A percentile compares a stretch with the other conserved stretches of the same genome.
Conservation (phyloP, 2,113 vertebrate genomes). For the Vanacampus margaritifer region DNA sequence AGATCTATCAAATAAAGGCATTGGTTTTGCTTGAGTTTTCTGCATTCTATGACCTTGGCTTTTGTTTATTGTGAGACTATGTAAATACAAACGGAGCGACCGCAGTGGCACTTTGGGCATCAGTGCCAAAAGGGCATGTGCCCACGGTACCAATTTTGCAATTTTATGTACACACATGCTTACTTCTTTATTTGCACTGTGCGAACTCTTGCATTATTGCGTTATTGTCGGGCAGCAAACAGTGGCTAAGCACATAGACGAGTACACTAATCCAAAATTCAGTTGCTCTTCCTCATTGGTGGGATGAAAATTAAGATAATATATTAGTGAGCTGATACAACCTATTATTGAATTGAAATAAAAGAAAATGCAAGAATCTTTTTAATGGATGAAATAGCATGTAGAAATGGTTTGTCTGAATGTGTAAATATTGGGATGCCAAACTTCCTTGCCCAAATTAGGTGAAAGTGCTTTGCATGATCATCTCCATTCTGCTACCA, state of each 20-base stretch:
- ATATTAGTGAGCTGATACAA: not conserved
- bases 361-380: not conserved
- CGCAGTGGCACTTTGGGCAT: too few species aligned
- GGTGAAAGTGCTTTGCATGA: not conserved
- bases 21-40: too few species aligned
- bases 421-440: not conserved
- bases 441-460: not conserved
- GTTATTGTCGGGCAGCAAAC: slow-evolving; percentile 8
- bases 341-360: not conserved
- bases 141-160: too few species aligned
- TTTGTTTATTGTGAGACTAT: too few species aligned
- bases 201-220: slow-evolving; percentile 6
- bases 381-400: not conserved
- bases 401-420: not conserved
- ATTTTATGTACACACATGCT: not conserved
- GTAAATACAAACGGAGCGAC: too few species aligned
- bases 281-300: not conserved
- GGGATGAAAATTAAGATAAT: not conserved
- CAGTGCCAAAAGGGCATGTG: too few species aligned
- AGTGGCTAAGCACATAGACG: slow-evolving; percentile 40
- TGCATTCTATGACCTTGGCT: too few species aligned
- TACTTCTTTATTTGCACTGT: not conserved
- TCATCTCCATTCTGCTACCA: not conserved
- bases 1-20: too few species aligned
- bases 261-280: slow-evolving; percentile 62